Conservation (phyloP, 2,113 vertebrate genomes). For the Thunnus maccoyii region DNA sequence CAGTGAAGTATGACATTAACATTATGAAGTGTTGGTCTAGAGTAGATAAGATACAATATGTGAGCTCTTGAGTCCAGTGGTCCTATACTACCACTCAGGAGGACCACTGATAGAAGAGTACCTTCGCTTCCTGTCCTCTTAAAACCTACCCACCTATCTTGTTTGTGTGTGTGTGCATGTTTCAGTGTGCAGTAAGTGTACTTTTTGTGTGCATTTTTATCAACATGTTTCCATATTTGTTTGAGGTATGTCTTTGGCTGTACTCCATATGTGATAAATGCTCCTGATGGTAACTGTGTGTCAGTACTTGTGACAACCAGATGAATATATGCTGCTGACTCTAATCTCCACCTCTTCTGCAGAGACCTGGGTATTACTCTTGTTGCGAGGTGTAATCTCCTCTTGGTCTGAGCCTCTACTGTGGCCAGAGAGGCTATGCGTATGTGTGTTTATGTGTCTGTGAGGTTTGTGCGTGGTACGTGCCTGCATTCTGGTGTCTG, state of each 20-base stretch:
- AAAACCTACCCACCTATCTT: background rate
- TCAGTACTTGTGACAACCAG: constrained; percentile 57
- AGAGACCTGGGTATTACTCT: constrained; percentile 74
- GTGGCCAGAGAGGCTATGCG: constrained; percentile 48
- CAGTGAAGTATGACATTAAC: constrained; percentile 70
- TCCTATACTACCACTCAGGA: constrained; percentile 52
- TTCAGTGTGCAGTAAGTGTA: background rate
- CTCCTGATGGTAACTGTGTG: constrained; percentile 40
- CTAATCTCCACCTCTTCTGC: constrained; percentile 76
- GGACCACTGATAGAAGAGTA: constrained; percentile 58
- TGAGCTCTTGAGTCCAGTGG: constrained; percentile 64
- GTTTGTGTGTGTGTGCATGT: constrained; percentile 23
- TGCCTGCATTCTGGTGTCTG: constrained; percentile 54
- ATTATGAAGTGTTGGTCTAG: constrained; percentile 66
- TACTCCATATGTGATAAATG: constrained; percentile 54
- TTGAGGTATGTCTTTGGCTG: constrained; percentile 29
- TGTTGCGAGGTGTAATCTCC: constrained; percentile 78
- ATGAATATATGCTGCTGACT: constrained; percentile 62
- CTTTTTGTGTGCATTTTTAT: constrained; percentile 25
- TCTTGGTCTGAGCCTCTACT: constrained; percentile 65
- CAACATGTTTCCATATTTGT: constrained; percentile 51
- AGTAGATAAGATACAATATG: constrained; percentile 70
- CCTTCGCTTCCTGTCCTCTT: constrained; percentile 48
- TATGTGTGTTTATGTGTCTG: constrained; percentile 39
- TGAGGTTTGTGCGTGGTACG: constrained; percentile 29